phyloP scores from a whole-genome alignment of 1,140 invertebrate genomes.

The Odontomachus brunneus region DNA sequence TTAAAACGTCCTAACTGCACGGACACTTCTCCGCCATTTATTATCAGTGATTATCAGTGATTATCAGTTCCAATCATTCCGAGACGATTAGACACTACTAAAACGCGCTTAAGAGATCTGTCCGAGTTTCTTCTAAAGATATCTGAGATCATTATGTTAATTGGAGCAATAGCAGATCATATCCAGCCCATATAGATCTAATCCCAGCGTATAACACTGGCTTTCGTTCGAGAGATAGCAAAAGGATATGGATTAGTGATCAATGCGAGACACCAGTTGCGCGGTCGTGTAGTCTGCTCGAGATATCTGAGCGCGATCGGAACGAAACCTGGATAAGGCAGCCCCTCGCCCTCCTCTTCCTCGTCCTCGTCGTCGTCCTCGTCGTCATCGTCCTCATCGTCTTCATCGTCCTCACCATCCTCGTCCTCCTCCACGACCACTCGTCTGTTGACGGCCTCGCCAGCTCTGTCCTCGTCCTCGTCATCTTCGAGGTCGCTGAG shows the following conservation, averaged over 20 bases:
- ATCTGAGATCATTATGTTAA: background rate
- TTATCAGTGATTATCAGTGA: background rate
- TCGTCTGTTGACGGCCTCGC: slow-evolving; percentile 18
- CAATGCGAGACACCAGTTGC: slow-evolving; percentile 96
- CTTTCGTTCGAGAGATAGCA: slow-evolving; percentile 75
- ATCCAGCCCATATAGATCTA: background rate
- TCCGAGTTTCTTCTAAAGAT: background rate
- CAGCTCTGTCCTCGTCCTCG: slow-evolving; percentile 87
- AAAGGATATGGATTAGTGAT: slow-evolving; percentile 99
- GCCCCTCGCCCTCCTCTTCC: slow-evolving; percentile 87
- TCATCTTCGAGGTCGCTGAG: slow-evolving; percentile 85
- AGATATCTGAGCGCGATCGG: slow-evolving; percentile 93
- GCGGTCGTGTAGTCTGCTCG: slow-evolving; percentile 93
- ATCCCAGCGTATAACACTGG: background rate
- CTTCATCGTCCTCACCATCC: slow-evolving; percentile 71
- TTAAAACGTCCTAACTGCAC: background rate
- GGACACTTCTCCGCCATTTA: background rate
- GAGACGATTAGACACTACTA: too few species aligned
- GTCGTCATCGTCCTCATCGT: slow-evolving; percentile 86
- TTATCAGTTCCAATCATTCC: background rate
- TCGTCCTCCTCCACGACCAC: slow-evolving; percentile 79
- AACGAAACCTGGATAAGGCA: slow-evolving; percentile 96
- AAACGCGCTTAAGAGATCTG: background rate
- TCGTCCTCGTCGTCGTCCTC: slow-evolving; percentile 83
- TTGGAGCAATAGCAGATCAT: background rate